A percentile compares a stretch with the other conserved stretches of the same genome.
These are phyloP conservation scores for Tipula unca DNA, from an alignment of 2,888 invertebrate species.

Conservation along the genomic window DNA sequence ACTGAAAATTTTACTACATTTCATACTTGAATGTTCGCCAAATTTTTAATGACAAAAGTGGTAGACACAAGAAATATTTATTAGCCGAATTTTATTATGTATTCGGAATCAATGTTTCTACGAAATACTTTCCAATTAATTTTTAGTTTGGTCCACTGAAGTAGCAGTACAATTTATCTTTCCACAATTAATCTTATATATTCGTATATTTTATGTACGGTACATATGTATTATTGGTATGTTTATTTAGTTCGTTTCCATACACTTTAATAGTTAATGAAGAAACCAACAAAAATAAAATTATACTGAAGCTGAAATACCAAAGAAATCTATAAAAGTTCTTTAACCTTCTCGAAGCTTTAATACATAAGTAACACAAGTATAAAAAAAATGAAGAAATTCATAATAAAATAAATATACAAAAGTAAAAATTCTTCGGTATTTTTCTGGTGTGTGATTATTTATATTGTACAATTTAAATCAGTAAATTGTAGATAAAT, in stretches of 20 bases:
- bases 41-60: too few species aligned
- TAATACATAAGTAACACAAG: background rate
- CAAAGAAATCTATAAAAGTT: background rate
- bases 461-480: background rate
- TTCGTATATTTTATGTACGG: background rate
- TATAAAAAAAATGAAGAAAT: background rate
- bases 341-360: conserved; percentile 8
- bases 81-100: background rate
- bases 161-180: background rate
- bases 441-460: background rate
- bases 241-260: background rate
- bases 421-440: background rate
- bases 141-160: background rate
- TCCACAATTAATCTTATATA: background rate
- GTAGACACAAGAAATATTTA: background rate
- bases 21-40: too few species aligned
- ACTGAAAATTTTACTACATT: background rate
- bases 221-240: background rate
- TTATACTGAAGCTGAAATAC: background rate
- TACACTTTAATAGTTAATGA: background rate
- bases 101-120: background rate
- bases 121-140: background rate
- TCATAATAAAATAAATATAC: background rate
- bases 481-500: background rate
- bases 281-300: background rate